Evolutionary conservation across 2,888 invertebrate species (phyloP).

Genomic region (Paralinhomoeus sp.): DNA sequence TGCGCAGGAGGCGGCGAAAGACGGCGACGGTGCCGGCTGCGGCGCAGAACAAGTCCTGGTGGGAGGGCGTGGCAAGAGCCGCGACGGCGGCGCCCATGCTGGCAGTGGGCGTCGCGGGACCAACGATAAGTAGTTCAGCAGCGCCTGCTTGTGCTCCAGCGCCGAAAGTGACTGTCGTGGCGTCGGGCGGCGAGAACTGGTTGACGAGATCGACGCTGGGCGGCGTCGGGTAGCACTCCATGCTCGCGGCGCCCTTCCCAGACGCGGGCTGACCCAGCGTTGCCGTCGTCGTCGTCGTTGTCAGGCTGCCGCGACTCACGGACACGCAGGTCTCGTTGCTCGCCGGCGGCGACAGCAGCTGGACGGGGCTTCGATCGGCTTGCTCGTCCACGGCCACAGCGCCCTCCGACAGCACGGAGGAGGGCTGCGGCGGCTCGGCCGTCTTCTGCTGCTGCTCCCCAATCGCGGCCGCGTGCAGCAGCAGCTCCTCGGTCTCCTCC

Average conservation of each 20-base stretch:
- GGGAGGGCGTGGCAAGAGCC: too few species aligned
- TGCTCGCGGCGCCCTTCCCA: conserved; percentile 7
- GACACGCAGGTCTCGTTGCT: conserved; percentile 10
- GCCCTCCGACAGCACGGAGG: neutral
- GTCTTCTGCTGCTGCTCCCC: neutral
- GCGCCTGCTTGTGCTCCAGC: too few species aligned
- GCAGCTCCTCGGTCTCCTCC: neutral
- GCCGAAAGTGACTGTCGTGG: neutral
- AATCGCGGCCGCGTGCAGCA: neutral
- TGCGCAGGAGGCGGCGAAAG: too few species aligned
- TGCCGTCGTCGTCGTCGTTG: neutral
- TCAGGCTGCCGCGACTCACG: neutral
- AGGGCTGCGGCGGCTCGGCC: neutral
- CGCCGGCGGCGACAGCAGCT: conserved; percentile 19
- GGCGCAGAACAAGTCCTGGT: too few species aligned
- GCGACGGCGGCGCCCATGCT: too few species aligned
- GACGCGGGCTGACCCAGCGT: neutral
- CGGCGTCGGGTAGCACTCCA: conserved; percentile 22
- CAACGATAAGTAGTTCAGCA: too few species aligned
- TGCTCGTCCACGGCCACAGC: too few species aligned
- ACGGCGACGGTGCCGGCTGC: too few species aligned
- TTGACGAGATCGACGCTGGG: conserved; percentile 13
- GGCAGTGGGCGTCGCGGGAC: too few species aligned
- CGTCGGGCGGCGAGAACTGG: neutral
- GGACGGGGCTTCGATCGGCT: too few species aligned